Conservation (phyloP, 2,888 invertebrate genomes). For the Habrosyne pyritoides region DNA sequence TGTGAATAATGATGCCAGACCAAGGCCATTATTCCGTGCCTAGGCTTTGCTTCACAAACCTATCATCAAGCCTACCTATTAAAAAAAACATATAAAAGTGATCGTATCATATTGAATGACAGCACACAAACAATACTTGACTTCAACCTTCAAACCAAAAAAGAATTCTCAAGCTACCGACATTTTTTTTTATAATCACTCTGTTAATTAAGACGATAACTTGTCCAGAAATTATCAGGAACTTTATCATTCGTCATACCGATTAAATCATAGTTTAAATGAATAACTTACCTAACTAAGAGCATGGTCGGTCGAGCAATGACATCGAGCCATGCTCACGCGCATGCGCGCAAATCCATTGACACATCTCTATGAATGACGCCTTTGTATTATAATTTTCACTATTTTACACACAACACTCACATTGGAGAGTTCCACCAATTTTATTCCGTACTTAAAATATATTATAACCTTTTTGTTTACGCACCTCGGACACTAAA, state of each 20-base stretch:
- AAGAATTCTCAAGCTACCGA: neutral
- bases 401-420: slow-evolving; percentile 15
- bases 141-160: neutral
- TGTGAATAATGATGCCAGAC: too few species aligned
- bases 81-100: neutral
- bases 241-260: neutral
- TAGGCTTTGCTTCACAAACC: neutral
- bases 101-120: neutral
- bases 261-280: slow-evolving; percentile 17
- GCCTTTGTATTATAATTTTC: slow-evolving; percentile 37
- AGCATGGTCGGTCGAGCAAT: slow-evolving; percentile 52
- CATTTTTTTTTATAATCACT: neutral
- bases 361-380: slow-evolving; percentile 71
- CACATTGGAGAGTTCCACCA: neutral
- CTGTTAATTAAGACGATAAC: neutral
- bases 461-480: neutral
- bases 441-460: neutral
- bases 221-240: neutral
- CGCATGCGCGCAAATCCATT: slow-evolving; percentile 71
- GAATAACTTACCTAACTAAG: slow-evolving; percentile 64
- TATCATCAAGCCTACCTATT: neutral
- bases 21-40: neutral
- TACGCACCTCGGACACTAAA: neutral
- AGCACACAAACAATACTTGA: neutral
- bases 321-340: slow-evolving; percentile 44